These are phyloP conservation scores for Chrysotoxum bicinctum DNA, from an alignment of 2,888 invertebrate genomes.

Conservation along the genomic window DNA sequence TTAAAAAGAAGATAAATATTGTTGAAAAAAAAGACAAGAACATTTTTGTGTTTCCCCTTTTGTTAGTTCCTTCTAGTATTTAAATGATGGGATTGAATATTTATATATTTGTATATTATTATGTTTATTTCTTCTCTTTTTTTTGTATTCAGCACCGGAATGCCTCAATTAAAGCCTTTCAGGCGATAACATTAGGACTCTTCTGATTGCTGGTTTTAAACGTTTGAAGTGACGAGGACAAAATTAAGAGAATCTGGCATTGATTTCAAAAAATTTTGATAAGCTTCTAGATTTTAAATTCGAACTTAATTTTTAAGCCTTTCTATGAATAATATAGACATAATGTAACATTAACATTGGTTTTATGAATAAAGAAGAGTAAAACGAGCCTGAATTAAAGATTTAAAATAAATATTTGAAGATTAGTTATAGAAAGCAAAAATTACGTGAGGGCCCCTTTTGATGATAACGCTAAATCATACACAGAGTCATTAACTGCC, in stretches of 20 bases:
- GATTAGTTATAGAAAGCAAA: no score
- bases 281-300: no score
- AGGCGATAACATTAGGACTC: background rate
- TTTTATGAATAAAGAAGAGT: no score
- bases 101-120: conserved; percentile 21
- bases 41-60: background rate
- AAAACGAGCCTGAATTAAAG: no score
- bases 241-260: no score
- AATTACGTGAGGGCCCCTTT: background rate
- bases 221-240: no score
- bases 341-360: no score
- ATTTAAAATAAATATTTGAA: no score
- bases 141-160: background rate
- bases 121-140: background rate
- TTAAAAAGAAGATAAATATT: background rate
- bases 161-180: background rate
- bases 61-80: background rate
- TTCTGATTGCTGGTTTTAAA: background rate
- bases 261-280: no score
- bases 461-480: no score
- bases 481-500: background rate
- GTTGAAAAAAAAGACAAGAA: background rate
- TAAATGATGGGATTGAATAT: background rate
- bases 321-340: no score
- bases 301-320: no score